phyloP scores from a whole-genome alignment of 30 jellyfish, hydroid and myxozoan genomes.

The Catostylus mosaicus region DNA sequence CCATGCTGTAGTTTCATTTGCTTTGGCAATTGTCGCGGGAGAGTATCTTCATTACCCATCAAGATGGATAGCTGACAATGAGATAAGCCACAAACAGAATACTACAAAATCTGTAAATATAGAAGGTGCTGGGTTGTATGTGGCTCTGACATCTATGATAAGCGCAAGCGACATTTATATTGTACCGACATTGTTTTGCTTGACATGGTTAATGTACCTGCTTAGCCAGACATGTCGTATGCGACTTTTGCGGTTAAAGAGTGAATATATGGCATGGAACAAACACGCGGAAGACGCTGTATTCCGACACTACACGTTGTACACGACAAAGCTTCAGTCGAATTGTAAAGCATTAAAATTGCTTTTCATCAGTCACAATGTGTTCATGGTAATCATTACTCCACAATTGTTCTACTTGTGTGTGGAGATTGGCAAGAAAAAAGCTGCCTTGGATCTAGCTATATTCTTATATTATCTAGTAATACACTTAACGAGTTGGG shows the following conservation, averaged over 20 bases:
- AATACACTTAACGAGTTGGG: constrained; percentile 6
- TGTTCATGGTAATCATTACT: constrained; percentile 24
- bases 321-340: neutral
- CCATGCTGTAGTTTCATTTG: neutral
- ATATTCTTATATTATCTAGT: neutral
- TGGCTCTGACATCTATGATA: neutral
- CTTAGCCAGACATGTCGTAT: constrained; percentile 3
- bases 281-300: constrained; percentile 37
- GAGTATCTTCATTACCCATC: neutral
- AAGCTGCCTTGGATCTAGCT: neutral
- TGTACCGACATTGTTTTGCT: neutral
- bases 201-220: constrained; percentile 41
- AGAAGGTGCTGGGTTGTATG: neutral
- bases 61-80: neutral
- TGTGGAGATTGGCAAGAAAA: constrained; percentile 14
- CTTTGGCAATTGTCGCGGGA: neutral
- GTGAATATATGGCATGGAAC: constrained; percentile 19
- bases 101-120: neutral
- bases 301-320: constrained; percentile 1
- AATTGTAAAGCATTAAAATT: neutral
- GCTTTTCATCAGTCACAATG: constrained; percentile 24
- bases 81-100: neutral
- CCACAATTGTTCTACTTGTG: constrained; percentile 11
- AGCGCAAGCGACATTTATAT: constrained; percentile 13
- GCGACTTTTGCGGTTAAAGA: constrained; percentile 7